A percentile compares a stretch with the other conserved stretches of the same genome.
Evolutionary conservation across 1,140 invertebrate species (phyloP).

Genomic region (Telenomus remus): DNA sequence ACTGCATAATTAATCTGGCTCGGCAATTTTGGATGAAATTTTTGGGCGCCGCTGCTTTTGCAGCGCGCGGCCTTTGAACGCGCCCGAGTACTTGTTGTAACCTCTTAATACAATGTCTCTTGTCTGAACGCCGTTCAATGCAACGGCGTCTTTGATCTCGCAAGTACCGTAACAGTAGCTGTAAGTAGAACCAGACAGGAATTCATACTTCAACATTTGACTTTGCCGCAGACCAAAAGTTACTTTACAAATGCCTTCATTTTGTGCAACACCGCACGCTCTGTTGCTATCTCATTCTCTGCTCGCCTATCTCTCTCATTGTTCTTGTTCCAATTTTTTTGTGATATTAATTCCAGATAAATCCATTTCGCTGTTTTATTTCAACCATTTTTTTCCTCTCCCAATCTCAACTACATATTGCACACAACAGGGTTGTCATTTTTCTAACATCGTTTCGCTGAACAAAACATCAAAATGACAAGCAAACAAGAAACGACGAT

Average conservation of each 20-base stretch:
- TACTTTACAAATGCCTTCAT: conserved; percentile 7
- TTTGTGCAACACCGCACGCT: conserved; percentile 4
- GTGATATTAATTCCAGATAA: too few species aligned
- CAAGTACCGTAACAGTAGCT: conserved; percentile 42
- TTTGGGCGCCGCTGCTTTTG: conserved; percentile 18
- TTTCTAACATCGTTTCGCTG: too few species aligned
- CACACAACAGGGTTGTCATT: too few species aligned
- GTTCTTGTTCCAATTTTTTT: too few species aligned
- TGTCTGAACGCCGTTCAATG: conserved; percentile 27
- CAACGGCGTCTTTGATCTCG: conserved; percentile 42
- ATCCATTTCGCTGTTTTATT: too few species aligned
- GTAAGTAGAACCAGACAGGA: conserved; percentile 30
- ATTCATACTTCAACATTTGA: conserved; percentile 38
- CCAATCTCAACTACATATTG: too few species aligned
- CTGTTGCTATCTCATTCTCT: too few species aligned
- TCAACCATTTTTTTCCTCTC: too few species aligned
- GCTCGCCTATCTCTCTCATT: too few species aligned
- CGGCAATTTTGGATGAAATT: conserved; percentile 22
- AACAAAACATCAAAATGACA: too few species aligned
- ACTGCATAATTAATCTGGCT: conserved; percentile 14
- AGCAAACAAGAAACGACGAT: too few species aligned
- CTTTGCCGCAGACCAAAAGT: conserved; percentile 14
- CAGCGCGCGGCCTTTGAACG: conserved; percentile 18
- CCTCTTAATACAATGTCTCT: conserved; percentile 46
- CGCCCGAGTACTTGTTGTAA: conserved; percentile 35